Evolutionary conservation across 2,888 invertebrate species (phyloP), one percentile per base, ranked within the genome.

Genomic region (Drosophila recens): DNA sequence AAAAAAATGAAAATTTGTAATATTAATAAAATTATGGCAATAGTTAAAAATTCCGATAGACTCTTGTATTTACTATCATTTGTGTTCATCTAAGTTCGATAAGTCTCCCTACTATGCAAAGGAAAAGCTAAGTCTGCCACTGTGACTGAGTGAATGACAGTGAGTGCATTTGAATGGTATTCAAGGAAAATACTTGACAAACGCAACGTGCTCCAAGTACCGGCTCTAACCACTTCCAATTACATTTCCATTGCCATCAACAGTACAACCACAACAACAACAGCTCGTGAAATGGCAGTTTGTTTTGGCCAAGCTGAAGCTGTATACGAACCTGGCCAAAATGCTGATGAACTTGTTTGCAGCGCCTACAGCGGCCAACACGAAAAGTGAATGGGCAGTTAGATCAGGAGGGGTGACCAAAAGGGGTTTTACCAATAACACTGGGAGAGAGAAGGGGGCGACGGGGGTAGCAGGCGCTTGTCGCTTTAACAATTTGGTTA

Each of bases 331-430:
- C 46, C 69, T 76, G 77, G 61, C 84, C 83, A 80, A 75, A 65
- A 80, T 86, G 84, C 79, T 84, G 89, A 86, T 80, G 76, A 89
- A 84, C 84, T 86, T 81, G 84, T 84, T 84, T 84, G 73, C 59
- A 51, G 83, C 80, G 88, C 83, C 88, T 63, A 72, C 72, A 63
- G 84, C 77, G 65, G 65, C 67, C 67, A 69, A 46, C 68, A 52
- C 65, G 72, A 79, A 85, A 86, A 83, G 87, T 80, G 82, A 80
- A 78, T 78, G 72, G 70, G 51, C 48, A 53, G 62, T 17, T 40
- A 17, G 45, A 38, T 34, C 27, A 23, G 34, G 34, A 17, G 52
- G 1, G 53, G 20, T 30, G 17, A 13, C 23, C 20, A 9, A 10
- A 40, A 45, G 34, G 13, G 3, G 30, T 10, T 27, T 13, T 27